Conservation (phyloP, 1,140 invertebrate genomes). For the Linepithema humile region DNA sequence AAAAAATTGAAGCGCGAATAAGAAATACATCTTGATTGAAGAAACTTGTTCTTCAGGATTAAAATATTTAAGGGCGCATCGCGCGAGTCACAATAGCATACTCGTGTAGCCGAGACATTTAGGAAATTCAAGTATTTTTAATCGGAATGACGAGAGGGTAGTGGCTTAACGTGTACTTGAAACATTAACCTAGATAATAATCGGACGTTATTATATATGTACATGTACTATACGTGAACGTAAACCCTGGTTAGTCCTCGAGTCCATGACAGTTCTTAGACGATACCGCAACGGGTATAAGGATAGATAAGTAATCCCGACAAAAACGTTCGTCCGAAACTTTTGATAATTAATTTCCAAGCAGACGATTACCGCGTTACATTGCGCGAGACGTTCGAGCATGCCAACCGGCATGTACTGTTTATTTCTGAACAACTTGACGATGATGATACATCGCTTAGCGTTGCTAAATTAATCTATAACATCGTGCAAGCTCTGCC, state of each 20-base stretch:
- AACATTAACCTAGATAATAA: constrained; percentile 65
- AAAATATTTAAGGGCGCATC: not conserved
- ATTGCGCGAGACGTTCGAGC: constrained; percentile 1
- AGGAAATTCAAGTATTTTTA: constrained; percentile 15
- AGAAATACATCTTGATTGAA: not conserved
- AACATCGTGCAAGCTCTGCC: constrained; percentile 31
- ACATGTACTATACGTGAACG: constrained; percentile 76
- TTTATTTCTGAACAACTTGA: constrained; percentile 25
- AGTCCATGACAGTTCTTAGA: constrained; percentile 72
- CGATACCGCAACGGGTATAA: constrained; percentile 37
- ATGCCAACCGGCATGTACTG: not conserved
- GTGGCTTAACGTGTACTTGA: constrained; percentile 55
- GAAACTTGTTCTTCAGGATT: not conserved
- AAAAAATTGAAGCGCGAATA: not conserved
- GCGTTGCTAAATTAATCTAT: constrained; percentile 35
- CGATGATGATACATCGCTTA: constrained; percentile 48
- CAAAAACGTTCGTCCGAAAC: constrained; percentile 23
- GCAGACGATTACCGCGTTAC: constrained; percentile 14
- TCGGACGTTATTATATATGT: constrained; percentile 73
- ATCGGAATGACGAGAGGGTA: constrained; percentile 61
- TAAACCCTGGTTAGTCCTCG: constrained; percentile 84
- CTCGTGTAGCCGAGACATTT: constrained; percentile 46
- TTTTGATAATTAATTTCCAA: constrained; percentile 43
- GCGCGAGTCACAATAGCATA: not conserved
- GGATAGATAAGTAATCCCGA: constrained; percentile 22